Percentiles rank a stretch among this genome's conserved stretches.
Conservation (phyloP, 2,797 vertebrate species). For the Odontamblyopus lacepedii region DNA sequence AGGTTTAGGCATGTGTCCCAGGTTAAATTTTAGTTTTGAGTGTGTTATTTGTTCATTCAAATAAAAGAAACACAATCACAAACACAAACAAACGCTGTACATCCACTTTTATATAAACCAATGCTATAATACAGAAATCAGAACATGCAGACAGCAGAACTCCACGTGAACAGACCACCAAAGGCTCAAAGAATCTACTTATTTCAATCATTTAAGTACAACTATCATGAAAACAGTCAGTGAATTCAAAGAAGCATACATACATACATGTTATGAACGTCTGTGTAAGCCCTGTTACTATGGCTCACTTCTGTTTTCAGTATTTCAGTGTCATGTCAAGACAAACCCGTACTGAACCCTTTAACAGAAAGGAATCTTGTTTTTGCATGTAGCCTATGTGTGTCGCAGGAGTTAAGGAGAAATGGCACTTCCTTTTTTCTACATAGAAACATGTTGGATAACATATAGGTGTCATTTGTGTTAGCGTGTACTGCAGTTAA, state of each 20-base stretch:
- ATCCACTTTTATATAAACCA: slow-evolving; percentile 54
- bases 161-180: slow-evolving; percentile 23
- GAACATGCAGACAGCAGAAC: slow-evolving; percentile 34
- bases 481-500: not conserved
- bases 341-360: not conserved
- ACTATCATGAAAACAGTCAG: slow-evolving; percentile 20
- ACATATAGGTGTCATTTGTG: slow-evolving; percentile 7
- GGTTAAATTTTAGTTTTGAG: not conserved
- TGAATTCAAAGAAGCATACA: slow-evolving; percentile 19
- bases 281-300: not conserved
- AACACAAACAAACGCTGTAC: slow-evolving; percentile 34
- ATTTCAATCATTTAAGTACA: slow-evolving; percentile 28
- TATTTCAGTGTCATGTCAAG: slow-evolving; percentile 9
- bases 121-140: slow-evolving; percentile 40
- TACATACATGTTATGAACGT: not conserved
- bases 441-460: slow-evolving; percentile 36
- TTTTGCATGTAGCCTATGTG: slow-evolving; percentile 2
- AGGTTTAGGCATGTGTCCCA: too few relatives aligned
- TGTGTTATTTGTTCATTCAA: not conserved
- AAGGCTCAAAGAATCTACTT: slow-evolving; percentile 21
- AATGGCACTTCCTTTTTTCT: slow-evolving; percentile 30
- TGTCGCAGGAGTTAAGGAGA: slow-evolving; percentile 7
- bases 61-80: slow-evolving; percentile 2
- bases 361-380: not conserved
- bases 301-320: slow-evolving; percentile 7